A percentile compares a stretch with the other conserved stretches of the same genome.
These are phyloP conservation scores for Porites rus DNA, from an alignment of 92 coral and sea anemone genomes.

Conservation along the genomic window DNA sequence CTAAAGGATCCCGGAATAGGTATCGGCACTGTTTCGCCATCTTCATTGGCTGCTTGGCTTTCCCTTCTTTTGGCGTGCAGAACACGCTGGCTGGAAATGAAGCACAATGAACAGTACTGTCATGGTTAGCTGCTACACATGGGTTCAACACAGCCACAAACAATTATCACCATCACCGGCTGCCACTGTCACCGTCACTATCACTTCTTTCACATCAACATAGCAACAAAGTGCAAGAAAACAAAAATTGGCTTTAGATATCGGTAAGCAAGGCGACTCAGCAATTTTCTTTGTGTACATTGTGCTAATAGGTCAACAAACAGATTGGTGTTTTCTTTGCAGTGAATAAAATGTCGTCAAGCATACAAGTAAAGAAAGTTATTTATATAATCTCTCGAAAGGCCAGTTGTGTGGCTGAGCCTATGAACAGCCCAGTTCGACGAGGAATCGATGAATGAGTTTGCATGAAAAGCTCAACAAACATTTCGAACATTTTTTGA, in stretches of 20 bases:
- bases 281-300: neutral
- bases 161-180: neutral
- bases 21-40: slow-evolving; percentile 30
- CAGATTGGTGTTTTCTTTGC: neutral
- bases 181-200: neutral
- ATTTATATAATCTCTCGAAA: too few relatives aligned
- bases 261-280: neutral
- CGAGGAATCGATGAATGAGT: neutral
- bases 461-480: neutral
- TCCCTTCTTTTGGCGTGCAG: slow-evolving; percentile 22
- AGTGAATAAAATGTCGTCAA: too few relatives aligned
- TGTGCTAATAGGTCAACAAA: neutral
- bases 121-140: neutral
- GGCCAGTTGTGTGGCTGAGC: neutral
- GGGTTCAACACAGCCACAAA: too few relatives aligned
- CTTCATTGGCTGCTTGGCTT: neutral
- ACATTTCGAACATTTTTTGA: too few relatives aligned
- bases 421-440: neutral
- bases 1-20: slow-evolving; percentile 71
- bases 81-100: slow-evolving; percentile 37
- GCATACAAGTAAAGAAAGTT: too few relatives aligned
- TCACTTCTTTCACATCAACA: neutral
- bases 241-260: too few relatives aligned
- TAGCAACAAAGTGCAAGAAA: too few relatives aligned
- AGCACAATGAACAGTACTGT: too few relatives aligned